Evolutionary conservation across 2,888 invertebrate genomes (phyloP).

Genomic region (Rhorus exstirpatorius): DNA sequence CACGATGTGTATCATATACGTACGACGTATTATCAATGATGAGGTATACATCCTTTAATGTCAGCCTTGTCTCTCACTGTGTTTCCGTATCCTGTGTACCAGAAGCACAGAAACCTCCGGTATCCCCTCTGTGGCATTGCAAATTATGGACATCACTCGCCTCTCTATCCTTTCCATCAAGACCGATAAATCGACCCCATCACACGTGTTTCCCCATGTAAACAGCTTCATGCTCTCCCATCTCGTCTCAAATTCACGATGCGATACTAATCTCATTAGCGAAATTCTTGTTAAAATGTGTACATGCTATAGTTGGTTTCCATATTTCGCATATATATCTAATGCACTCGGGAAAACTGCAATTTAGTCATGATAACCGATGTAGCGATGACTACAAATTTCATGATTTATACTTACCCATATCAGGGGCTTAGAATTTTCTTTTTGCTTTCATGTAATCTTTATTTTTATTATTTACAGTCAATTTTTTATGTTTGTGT

Average conservation of each 20-base stretch:
- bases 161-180: slow-evolving; percentile 58
- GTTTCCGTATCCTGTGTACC: slow-evolving; percentile 22
- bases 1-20: slow-evolving; percentile 9
- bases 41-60: slow-evolving; percentile 32
- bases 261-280: slow-evolving; percentile 45
- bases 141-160: slow-evolving; percentile 65
- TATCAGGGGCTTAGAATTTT: background rate
- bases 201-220: slow-evolving; percentile 59
- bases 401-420: background rate
- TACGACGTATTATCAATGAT: background rate
- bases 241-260: slow-evolving; percentile 28
- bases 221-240: slow-evolving; percentile 45
- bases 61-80: slow-evolving; percentile 30
- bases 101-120: slow-evolving; percentile 58
- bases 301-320: background rate
- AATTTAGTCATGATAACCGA: background rate
- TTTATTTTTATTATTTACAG: background rate
- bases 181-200: slow-evolving; percentile 69
- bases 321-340: background rate
- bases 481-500: no score
- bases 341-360: background rate
- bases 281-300: slow-evolving; percentile 5
- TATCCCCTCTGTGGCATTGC: slow-evolving; percentile 68
- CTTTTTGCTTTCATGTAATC: background rate
- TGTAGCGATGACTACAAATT: background rate